These are phyloP conservation scores for Amphipyra tragopoginis DNA, from an alignment of 2,888 invertebrate species.

Conservation along the genomic window DNA sequence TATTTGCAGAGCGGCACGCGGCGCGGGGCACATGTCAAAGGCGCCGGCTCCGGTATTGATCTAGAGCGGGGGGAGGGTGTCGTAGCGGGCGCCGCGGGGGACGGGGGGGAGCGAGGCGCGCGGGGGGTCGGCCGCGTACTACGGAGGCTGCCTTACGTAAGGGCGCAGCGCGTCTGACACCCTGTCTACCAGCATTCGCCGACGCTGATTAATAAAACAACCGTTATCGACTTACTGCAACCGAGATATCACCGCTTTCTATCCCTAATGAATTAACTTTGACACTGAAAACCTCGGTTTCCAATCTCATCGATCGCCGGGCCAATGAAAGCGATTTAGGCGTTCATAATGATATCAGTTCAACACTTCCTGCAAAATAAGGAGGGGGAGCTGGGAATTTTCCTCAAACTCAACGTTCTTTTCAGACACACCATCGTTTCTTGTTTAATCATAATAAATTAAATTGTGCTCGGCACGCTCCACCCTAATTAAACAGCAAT, in stretches of 20 bases:
- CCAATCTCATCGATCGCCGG: constrained; percentile 20
- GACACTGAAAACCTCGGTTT: constrained; percentile 25
- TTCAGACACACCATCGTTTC: constrained; percentile 22
- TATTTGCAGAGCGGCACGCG: constrained; percentile 86
- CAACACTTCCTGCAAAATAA: constrained; percentile 16
- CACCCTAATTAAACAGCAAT: constrained; percentile 53
- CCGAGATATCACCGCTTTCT: constrained; percentile 73
- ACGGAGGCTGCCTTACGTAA: constrained; percentile 85
- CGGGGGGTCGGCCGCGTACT: constrained; percentile 72
- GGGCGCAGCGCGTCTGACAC: constrained; percentile 85
- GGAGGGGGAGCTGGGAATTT: constrained; percentile 2
- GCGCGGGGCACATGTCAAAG: constrained; percentile 88
- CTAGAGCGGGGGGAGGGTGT: constrained; percentile 74
- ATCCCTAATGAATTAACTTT: constrained; percentile 76
- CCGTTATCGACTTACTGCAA: constrained; percentile 76
- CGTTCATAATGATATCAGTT: constrained; percentile 12
- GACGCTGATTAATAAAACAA: constrained; percentile 86
- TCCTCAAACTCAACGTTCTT: constrained; percentile 6
- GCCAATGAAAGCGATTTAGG: constrained; percentile 46
- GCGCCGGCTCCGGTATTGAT: constrained; percentile 89
- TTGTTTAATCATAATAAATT: constrained; percentile 43
- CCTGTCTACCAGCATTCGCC: constrained; percentile 79
- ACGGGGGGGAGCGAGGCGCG: constrained; percentile 28
- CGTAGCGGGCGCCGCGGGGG: constrained; percentile 36
- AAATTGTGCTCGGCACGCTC: constrained; percentile 18